phyloP scores from a whole-genome alignment of 2,113 vertebrate species.

The Oryctolagus cuniculus region mOryCun1.1 NC_091435.1:51815001-51815500 shows the following conservation, averaged over 20 bases:
- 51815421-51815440: slow-evolving; percentile 27
- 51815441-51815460: slow-evolving; percentile 56
- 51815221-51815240: not conserved
- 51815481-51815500: slow-evolving; percentile 39
- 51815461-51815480: slow-evolving; percentile 36
- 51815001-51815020: not conserved
- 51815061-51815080: not conserved
- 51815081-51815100: not conserved
- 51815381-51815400: not conserved
- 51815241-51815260: not conserved
- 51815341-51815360: slow-evolving; percentile 4
- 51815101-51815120: not conserved
- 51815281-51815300: not conserved
- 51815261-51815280: slow-evolving; percentile 23
- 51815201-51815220: not conserved
- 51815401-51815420: not conserved
- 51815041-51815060: not conserved
- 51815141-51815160: not conserved
- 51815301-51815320: slow-evolving; percentile 38
- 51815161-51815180: not conserved
- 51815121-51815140: not conserved
- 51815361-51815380: slow-evolving; percentile 46
- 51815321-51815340: slow-evolving; percentile 48
- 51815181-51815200: not conserved
- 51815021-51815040: slow-evolving; percentile 44